phyloP scores from a whole-genome alignment of 2,888 invertebrate species.

The Cremastinae sp. region DNA sequence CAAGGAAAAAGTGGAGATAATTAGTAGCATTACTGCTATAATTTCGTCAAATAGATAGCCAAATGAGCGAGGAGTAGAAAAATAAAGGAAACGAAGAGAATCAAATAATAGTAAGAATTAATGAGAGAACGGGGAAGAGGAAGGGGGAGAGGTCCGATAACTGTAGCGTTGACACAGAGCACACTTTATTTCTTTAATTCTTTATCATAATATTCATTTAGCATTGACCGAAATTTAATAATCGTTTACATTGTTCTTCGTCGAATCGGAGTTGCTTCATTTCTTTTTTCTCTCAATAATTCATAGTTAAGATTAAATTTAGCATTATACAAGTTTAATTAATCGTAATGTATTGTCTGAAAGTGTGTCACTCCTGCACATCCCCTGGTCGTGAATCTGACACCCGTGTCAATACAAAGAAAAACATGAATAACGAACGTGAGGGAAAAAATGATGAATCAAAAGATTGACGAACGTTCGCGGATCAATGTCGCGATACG shows the following conservation, averaged over 20 bases:
- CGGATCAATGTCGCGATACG: slow-evolving; percentile 29
- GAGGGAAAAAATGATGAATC: slow-evolving; percentile 45
- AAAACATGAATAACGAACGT: slow-evolving; percentile 41
- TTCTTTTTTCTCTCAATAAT: slow-evolving; percentile 71
- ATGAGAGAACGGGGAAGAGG: neutral
- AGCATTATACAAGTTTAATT: slow-evolving; percentile 78
- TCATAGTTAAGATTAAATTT: slow-evolving; percentile 77
- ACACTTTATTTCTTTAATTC: slow-evolving; percentile 79
- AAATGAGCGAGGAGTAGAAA: too few relatives aligned
- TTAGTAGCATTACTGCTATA: too few relatives aligned
- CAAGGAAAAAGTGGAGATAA: too few relatives aligned
- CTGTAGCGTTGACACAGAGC: slow-evolving; percentile 74
- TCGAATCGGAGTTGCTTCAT: slow-evolving; percentile 69
- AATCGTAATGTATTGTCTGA: slow-evolving; percentile 80
- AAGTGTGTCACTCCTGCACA: slow-evolving; percentile 77
- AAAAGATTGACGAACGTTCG: slow-evolving; percentile 6
- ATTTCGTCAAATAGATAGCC: too few relatives aligned
- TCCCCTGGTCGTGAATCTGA: slow-evolving; percentile 73
- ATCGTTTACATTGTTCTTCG: slow-evolving; percentile 66
- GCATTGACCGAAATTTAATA: slow-evolving; percentile 77
- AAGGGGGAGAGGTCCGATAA: neutral
- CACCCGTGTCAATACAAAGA: slow-evolving; percentile 39
- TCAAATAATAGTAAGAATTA: neutral
- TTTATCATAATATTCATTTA: slow-evolving; percentile 77
- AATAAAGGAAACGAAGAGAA: too few relatives aligned